phyloP scores from a whole-genome alignment of 2,113 vertebrate genomes.

The Paratilapia polleni region DNA sequence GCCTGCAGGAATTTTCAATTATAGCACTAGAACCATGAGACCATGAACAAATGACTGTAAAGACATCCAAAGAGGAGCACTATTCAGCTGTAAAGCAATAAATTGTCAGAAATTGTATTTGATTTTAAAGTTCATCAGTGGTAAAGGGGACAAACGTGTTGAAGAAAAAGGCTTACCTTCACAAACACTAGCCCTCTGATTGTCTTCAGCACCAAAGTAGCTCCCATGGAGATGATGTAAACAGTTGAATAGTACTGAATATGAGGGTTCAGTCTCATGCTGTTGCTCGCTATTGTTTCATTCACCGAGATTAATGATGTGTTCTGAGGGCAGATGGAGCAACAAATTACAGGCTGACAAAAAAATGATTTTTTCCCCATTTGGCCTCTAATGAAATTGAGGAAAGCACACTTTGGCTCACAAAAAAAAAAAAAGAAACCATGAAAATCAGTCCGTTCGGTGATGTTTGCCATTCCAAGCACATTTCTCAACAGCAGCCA shows the following conservation, averaged over 20 bases:
- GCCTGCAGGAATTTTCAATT: constrained; percentile 72
- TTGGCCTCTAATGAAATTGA: constrained; percentile 56
- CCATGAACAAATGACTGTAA: constrained; percentile 50
- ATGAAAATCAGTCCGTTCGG: constrained; percentile 45
- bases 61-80: constrained; percentile 52
- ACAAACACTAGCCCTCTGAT: constrained; percentile 82
- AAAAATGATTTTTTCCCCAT: constrained; percentile 5
- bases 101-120: neutral
- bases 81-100: constrained; percentile 14
- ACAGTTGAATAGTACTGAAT: constrained; percentile 80
- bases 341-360: constrained; percentile 62
- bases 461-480: constrained; percentile 59
- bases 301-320: constrained; percentile 78
- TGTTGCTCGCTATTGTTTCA: constrained; percentile 71
- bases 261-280: constrained; percentile 85
- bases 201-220: constrained; percentile 79
- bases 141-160: neutral
- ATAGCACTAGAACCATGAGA: constrained; percentile 43
- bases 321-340: constrained; percentile 79
- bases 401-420: constrained; percentile 38
- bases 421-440: constrained; percentile 16
- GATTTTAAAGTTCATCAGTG: neutral
- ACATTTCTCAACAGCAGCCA: constrained; percentile 65
- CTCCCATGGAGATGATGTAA: constrained; percentile 81
- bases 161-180: constrained; percentile 75